Conservation (phyloP, 2,113 vertebrate genomes). For the Lepus americanus region DNA sequence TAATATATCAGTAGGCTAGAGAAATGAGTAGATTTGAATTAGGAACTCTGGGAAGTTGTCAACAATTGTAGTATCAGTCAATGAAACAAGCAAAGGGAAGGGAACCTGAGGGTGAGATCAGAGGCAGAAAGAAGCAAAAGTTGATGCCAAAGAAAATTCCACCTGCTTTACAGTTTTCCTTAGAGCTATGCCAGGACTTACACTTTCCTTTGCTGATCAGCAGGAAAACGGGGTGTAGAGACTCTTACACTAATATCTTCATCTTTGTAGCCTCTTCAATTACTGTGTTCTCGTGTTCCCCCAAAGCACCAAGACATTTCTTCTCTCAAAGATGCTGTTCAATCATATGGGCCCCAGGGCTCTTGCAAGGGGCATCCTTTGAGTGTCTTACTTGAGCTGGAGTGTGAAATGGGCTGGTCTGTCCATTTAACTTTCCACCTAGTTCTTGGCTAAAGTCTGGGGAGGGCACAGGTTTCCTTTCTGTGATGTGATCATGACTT, state of each 20-base stretch:
- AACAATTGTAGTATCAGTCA: constrained; percentile 8
- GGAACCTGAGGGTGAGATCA: not conserved
- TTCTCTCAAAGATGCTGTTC: not conserved
- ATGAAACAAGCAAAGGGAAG: not conserved
- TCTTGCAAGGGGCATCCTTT: not conserved
- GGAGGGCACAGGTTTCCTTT: not conserved
- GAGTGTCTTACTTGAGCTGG: not conserved
- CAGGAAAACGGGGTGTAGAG: not conserved
- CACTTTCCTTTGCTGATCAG: not conserved
- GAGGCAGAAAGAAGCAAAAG: not conserved
- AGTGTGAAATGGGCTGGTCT: not conserved
- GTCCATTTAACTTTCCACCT: not conserved
- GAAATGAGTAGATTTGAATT: not conserved
- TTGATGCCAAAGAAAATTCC: not conserved
- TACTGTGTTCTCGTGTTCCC: not conserved
- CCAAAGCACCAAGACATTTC: not conserved
- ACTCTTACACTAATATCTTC: not conserved
- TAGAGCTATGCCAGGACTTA: not conserved
- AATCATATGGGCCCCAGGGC: not conserved
- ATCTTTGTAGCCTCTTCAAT: not conserved
- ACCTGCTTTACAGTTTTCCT: constrained; percentile 11
- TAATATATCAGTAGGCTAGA: not conserved
- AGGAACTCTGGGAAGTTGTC: not conserved
- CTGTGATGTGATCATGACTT: not conserved
- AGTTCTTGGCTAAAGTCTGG: not conserved